Percentiles rank a stretch among this genome's conserved stretches.
Conservation (phyloP, 2,888 invertebrate species). For the Pristionchus exspectatus region DNA sequence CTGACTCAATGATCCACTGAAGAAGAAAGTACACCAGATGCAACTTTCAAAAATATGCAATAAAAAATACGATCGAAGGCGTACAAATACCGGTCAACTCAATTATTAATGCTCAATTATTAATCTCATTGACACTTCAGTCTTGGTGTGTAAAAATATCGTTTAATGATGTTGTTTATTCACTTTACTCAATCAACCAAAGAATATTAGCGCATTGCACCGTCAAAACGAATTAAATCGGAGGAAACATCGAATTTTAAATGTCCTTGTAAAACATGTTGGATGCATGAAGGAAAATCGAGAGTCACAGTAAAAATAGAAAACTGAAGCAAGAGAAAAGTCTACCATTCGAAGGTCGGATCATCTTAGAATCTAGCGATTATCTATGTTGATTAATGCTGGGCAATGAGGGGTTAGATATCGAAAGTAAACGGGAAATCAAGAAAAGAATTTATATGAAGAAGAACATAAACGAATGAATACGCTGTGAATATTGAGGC, state of each 20-base stretch:
- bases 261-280: not conserved
- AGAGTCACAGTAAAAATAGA: conserved; percentile 22
- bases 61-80: too few species aligned
- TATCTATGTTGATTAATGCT: conserved; percentile 50
- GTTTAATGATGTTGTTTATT: not conserved
- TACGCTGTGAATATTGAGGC: conserved; percentile 47
- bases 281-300: not conserved
- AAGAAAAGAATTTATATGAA: not conserved
- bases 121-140: too few species aligned
- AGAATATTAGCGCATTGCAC: conserved; percentile 21
- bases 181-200: conserved; percentile 5
- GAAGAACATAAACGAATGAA: conserved; percentile 20
- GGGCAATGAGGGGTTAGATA: not conserved
- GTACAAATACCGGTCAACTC: too few species aligned
- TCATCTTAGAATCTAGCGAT: conserved; percentile 40
- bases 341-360: not conserved
- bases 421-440: not conserved
- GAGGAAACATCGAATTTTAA: conserved; percentile 5
- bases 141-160: not conserved
- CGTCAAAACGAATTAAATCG: not conserved
- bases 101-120: too few species aligned
- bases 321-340: conserved; percentile 44
- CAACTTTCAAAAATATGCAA: too few species aligned
- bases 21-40: too few species aligned
- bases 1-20: too few species aligned